These are phyloP conservation scores for Adelges cooleyi DNA, from an alignment of 1,140 invertebrate species.

Conservation along the genomic window DNA sequence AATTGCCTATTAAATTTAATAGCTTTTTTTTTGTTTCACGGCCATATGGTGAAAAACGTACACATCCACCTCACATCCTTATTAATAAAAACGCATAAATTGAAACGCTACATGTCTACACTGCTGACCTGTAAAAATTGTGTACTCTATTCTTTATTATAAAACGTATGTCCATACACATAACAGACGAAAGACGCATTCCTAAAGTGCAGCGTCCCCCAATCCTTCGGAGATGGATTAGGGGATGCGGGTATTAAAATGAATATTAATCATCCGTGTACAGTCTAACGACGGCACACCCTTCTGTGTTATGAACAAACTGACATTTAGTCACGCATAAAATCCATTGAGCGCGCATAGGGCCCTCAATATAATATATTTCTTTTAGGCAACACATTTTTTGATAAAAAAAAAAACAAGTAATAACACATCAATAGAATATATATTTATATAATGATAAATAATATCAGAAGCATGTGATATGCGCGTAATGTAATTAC, in stretches of 20 bases:
- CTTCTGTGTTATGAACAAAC: background rate
- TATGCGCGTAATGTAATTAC: no score
- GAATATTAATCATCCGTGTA: no score
- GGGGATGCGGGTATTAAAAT: background rate
- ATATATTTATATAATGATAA: no score
- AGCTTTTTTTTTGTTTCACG: constrained; percentile 1
- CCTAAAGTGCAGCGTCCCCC: background rate
- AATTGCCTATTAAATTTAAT: constrained; percentile 22
- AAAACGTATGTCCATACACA: background rate
- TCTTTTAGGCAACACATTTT: no score
- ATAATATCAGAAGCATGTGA: no score
- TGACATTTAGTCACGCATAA: constrained; percentile 14
- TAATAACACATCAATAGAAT: no score
- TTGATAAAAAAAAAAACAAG: no score
- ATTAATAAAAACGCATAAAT: constrained; percentile 18
- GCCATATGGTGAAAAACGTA: background rate
- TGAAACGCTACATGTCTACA: background rate
- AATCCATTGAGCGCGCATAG: background rate
- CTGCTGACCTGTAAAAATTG: background rate
- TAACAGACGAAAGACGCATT: background rate
- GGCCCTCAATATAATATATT: background rate
- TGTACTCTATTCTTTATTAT: background rate
- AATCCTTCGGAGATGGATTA: background rate
- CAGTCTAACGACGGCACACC: no score
- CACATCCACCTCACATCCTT: constrained; percentile 14